Conservation (phyloP, 2,113 vertebrate species). For the Burhinus bistriatus region DNA sequence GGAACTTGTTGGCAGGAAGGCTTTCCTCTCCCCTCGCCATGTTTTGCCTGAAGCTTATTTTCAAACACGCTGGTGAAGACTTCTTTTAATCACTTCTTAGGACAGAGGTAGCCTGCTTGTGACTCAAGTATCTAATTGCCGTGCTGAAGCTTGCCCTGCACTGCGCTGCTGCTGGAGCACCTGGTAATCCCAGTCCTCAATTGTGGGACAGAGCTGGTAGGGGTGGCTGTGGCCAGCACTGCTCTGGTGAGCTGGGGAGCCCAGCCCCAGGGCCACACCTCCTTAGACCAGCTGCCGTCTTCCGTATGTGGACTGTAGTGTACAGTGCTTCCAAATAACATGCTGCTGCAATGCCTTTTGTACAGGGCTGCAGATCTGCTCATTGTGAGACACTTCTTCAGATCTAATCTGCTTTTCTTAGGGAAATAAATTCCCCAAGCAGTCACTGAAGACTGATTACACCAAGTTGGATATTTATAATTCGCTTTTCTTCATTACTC, state of each 20-base stretch:
- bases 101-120: not conserved
- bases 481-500: not conserved
- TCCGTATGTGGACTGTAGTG: rapidly evolving
- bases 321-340: not conserved
- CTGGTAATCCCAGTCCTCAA: not conserved
- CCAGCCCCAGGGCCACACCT: not conserved
- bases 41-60: not conserved
- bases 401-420: not conserved
- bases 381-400: not conserved
- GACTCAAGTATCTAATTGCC: not conserved
- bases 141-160: not conserved
- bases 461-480: rapidly evolving
- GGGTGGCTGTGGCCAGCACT: not conserved
- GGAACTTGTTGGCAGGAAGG: not conserved
- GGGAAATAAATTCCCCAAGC: not conserved
- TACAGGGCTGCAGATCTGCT: rapidly evolving
- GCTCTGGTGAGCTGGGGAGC: rapidly evolving
- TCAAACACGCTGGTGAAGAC: not conserved
- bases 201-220: not conserved
- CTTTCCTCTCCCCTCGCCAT: not conserved
- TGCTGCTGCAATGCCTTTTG: not conserved
- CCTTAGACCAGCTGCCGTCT: no score
- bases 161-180: not conserved
- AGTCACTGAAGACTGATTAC: not conserved
- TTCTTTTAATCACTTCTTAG: not conserved